Evolutionary conservation across 2,888 invertebrate species (phyloP), one percentile per base, ranked within the genome.

Genomic region (Sicus ferrugineus): DNA sequence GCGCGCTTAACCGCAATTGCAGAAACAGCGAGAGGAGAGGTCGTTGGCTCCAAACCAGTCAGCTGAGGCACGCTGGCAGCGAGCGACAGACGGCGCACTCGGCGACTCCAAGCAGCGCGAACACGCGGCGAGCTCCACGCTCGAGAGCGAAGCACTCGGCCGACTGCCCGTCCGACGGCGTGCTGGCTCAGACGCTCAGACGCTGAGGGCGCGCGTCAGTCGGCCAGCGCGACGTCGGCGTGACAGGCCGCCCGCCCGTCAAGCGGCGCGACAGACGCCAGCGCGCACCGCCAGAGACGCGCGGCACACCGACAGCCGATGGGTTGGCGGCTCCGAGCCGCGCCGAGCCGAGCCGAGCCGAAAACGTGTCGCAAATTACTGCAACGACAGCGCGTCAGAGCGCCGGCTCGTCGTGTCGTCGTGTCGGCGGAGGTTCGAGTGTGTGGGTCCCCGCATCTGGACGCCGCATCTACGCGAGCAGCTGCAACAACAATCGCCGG

Each of bases 1-100:
- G 56, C 46, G 48, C 59, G 67, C 67, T 67, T 67, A 67, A 67
- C 67, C 67, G 67, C 67, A 67, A 67, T 67, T 67, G 67, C 67
- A 67, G 67, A 67, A 67, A 67, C 59, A 31, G 59, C 46, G 34
- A 50, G 31, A 19, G 31, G 46, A 67, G 42, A 67, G 67, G 67
- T 67, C 67, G 67, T 67, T 67, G 67, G 67, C 67, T 67, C 48
- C 59, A 31, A 50, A 48, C 58, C 9, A 56, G 64, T 28, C 34
- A 38, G 23, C n/a, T 16, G 9, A 30, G 23, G 30, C 19, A 48
- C 48, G 46, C 46, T 30, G 46, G 28, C 42, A 38, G 30, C 26
- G 21, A 19, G 42, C n/a, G 9, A 46, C 58, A 58, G 56, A 56
- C 19, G 9, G 30, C 58, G 46, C 42, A 56, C 19, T 28, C 26